Evolutionary conservation across 2,113 vertebrate species (phyloP), one percentile per base, ranked within the genome.

Genomic region (Percopsis transmontana): DNA sequence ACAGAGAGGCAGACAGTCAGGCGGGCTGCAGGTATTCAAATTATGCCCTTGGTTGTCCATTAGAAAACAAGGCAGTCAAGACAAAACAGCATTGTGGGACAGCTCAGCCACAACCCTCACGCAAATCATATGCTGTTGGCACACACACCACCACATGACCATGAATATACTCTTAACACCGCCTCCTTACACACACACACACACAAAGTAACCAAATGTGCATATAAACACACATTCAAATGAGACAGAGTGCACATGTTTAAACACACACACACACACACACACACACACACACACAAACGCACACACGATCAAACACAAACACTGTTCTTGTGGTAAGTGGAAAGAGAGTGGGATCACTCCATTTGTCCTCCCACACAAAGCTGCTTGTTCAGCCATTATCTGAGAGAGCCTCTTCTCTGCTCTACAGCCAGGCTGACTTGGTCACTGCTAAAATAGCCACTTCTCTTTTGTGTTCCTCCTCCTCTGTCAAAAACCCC

Each of bases 311-410:
- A 58, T 74, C 68, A 73, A 13, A 70, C 62, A 66, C 65, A 39
- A 79, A 74, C 76, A 53, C 84, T 82, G 80, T 76, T 69, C 72
- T 84, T 79, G 74, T 84, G 70, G 59, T 82, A 77, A 87, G 74
- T 81, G 77, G 79, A 55, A 73, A 45, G 18, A 84, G 80, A 88
- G 83, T 75, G 79, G 85, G 87, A 90, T 88, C 84, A 85, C 81
- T 88, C 78, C 77, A 84, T 87, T 86, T 86, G 79, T 81, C 72
- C 70, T 84, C 82, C 80, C 77, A 83, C 87, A 89, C 83, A 89
- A 90, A 90, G 89, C 79, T 82, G 88, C 89, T 91, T 85, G 87
- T 90, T 88, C 84, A 88, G 77, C 87, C 85, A 90, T 91, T 91
- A 91, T 88, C 87, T 81, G 78, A 72, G 66, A 87, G 88, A 88